Percentiles rank a stretch among this genome's conserved stretches.
These are phyloP conservation scores for Listronotus bonariensis DNA, from an alignment of 1,140 invertebrate species.

Conservation along the genomic window DNA sequence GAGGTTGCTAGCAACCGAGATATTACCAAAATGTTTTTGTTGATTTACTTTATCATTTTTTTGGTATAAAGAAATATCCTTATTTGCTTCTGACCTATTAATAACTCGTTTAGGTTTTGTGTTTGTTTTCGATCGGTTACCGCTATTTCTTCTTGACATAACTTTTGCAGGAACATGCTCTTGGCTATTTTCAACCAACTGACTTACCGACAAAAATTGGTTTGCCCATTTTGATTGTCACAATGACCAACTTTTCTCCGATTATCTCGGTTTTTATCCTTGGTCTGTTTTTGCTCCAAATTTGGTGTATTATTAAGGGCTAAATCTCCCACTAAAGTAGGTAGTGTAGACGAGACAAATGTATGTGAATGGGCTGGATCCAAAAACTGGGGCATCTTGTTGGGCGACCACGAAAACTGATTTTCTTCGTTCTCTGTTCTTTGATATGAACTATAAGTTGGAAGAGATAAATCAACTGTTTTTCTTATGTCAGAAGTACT, in stretches of 20 bases:
- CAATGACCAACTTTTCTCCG: slow-evolving; percentile 27
- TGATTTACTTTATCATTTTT: slow-evolving; percentile 22
- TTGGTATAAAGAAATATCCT: slow-evolving; percentile 14
- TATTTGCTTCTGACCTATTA: slow-evolving; percentile 8
- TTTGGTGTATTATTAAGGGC: slow-evolving; percentile 58
- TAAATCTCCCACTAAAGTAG: slow-evolving; percentile 64
- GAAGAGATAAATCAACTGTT: slow-evolving; percentile 36
- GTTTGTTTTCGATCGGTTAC: slow-evolving; percentile 36
- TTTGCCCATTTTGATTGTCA: slow-evolving; percentile 40
- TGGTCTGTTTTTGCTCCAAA: slow-evolving; percentile 38
- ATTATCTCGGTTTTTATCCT: slow-evolving; percentile 47
- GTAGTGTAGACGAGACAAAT: slow-evolving; percentile 60
- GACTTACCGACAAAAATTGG: slow-evolving; percentile 67
- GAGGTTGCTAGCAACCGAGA: slow-evolving; percentile 25
- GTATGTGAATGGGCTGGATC: slow-evolving; percentile 52
- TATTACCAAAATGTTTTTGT: slow-evolving; percentile 37
- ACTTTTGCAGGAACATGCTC: slow-evolving; percentile 47
- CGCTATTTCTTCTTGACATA: slow-evolving; percentile 42
- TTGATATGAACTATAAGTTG: slow-evolving; percentile 40
- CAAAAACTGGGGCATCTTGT: slow-evolving; percentile 59
- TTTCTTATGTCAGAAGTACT: slow-evolving; percentile 23
- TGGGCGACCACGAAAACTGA: slow-evolving; percentile 64
- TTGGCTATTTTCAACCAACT: slow-evolving; percentile 66
- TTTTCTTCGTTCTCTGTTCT: slow-evolving; percentile 56
- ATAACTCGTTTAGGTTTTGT: slow-evolving; percentile 24